A percentile compares a stretch with the other conserved stretches of the same genome.
These are phyloP conservation scores for Meteorus colon DNA, from an alignment of 2,888 invertebrate genomes.

Conservation along the genomic window DNA sequence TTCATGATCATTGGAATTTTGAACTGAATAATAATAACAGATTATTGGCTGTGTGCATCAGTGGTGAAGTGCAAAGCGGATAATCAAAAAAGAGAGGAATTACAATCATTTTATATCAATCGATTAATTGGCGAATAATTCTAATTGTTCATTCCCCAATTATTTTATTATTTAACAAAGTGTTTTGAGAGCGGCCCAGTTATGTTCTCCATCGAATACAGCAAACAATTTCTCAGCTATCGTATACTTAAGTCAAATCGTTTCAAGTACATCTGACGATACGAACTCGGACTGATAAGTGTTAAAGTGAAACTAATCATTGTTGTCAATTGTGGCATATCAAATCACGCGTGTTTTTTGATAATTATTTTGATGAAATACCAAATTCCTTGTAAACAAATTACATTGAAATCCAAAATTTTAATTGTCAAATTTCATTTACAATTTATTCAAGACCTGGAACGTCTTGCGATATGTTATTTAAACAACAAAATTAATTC, in stretches of 20 bases:
- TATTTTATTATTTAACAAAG: background rate
- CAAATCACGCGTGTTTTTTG: constrained; percentile 38
- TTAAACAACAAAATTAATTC: no score
- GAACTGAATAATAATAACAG: no score
- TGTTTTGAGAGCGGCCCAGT: constrained; percentile 60
- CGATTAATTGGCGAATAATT: background rate
- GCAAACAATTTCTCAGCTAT: constrained; percentile 73
- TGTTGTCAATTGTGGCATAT: constrained; percentile 23
- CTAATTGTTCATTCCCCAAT: background rate
- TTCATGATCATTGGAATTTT: no score
- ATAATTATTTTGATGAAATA: no score
- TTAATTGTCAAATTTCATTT: background rate
- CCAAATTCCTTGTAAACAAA: no score
- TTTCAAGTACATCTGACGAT: constrained; percentile 73
- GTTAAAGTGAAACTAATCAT: constrained; percentile 46
- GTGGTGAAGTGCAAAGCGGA: no score
- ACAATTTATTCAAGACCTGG: constrained; percentile 66
- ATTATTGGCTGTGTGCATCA: no score
- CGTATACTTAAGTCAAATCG: constrained; percentile 73
- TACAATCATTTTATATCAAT: background rate
- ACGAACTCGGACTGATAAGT: constrained; percentile 72
- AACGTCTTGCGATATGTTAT: constrained; percentile 65
- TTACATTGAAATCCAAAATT: background rate
- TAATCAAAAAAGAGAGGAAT: no score
- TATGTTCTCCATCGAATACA: constrained; percentile 73